phyloP scores from a whole-genome alignment of 1,140 invertebrate genomes.

The Acromyrmex echinatior region DNA sequence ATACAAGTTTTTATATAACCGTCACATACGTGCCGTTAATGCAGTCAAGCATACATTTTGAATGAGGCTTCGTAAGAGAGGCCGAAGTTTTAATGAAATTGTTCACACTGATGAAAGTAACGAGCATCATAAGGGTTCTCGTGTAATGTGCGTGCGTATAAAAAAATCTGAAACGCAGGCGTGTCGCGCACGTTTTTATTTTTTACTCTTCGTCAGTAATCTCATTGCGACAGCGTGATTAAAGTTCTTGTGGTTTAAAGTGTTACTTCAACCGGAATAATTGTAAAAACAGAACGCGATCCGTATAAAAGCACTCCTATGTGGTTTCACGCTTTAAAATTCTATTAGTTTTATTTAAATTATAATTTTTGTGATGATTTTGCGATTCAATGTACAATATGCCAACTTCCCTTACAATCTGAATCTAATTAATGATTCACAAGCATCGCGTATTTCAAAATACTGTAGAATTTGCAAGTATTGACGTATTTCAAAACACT shows the following conservation, averaged over 20 bases:
- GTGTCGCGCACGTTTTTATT: slow-evolving; percentile 37
- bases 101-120: slow-evolving; percentile 75
- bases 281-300: slow-evolving; percentile 47
- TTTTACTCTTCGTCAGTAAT: slow-evolving; percentile 46
- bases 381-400: not conserved
- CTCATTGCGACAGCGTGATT: slow-evolving; percentile 43
- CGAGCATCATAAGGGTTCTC: slow-evolving; percentile 72
- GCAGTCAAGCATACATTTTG: slow-evolving; percentile 43
- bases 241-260: slow-evolving; percentile 39
- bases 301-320: slow-evolving; percentile 3
- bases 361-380: not conserved
- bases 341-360: slow-evolving; percentile 24
- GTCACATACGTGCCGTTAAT: slow-evolving; percentile 54
- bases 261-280: slow-evolving; percentile 32
- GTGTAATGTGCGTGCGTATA: not conserved
- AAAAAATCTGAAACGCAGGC: slow-evolving; percentile 47
- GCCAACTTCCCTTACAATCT: not conserved
- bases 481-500: not conserved
- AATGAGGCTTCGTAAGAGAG: slow-evolving; percentile 52
- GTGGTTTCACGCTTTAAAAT: not conserved
- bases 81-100: slow-evolving; percentile 76
- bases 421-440: slow-evolving; percentile 16
- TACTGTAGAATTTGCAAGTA: not conserved
- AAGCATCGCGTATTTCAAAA: not conserved
- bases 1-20: slow-evolving; percentile 38